These are phyloP conservation scores for Pseudomyrmex concolor DNA, from an alignment of 1,140 invertebrate genomes.

Conservation along the genomic window DNA sequence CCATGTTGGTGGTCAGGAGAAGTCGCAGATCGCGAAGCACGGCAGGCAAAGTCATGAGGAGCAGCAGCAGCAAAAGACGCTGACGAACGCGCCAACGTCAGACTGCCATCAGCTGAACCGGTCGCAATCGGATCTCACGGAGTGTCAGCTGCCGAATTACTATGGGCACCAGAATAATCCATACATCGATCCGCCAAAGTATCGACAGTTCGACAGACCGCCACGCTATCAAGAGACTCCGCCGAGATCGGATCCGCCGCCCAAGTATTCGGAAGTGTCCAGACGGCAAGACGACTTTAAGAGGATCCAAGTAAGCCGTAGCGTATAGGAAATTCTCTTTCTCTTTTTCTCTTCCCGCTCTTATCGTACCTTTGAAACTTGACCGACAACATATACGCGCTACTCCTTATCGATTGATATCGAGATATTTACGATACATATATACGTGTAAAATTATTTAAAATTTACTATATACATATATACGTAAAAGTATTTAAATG, in stretches of 20 bases:
- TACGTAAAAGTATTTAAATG: not conserved
- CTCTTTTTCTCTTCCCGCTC: too few relatives aligned
- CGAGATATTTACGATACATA: not conserved
- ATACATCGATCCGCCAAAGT: conserved; percentile 78
- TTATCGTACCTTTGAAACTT: not conserved
- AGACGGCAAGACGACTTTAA: conserved; percentile 78
- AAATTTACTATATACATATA: not conserved
- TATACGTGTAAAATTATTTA: not conserved
- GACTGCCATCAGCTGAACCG: conserved; percentile 70
- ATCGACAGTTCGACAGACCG: conserved; percentile 79
- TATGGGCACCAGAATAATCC: conserved; percentile 70
- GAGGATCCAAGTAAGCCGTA: conserved; percentile 73
- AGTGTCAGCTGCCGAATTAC: conserved; percentile 72
- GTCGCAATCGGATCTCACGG: conserved; percentile 68
- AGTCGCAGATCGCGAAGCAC: conserved; percentile 66
- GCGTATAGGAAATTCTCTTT: not conserved
- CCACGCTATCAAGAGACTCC: conserved; percentile 80
- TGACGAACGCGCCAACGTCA: conserved; percentile 22
- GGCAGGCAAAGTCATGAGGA: conserved; percentile 54
- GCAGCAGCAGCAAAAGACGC: conserved; percentile 34
- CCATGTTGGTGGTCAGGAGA: conserved; percentile 44
- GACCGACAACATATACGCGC: too few relatives aligned
- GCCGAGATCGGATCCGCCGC: conserved; percentile 78
- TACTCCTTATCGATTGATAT: conserved; percentile 1
- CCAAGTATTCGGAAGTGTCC: conserved; percentile 80